Base-by-base conservation (phyloP, 1,140 invertebrate genomes). In the Drosophila insularis region DNA sequence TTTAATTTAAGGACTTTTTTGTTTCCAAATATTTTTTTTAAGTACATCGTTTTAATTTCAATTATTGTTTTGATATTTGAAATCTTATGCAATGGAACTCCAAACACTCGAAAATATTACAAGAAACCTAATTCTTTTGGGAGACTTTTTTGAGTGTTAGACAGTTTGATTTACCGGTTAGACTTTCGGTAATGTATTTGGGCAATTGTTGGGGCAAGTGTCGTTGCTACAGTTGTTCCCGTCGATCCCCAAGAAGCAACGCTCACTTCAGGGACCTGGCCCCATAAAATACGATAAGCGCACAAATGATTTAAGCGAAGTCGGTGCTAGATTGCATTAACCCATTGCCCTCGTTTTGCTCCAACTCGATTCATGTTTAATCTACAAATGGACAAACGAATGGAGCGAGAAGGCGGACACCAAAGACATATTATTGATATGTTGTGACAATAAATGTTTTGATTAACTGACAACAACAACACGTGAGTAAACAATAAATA, bases 371-470 rank as follows among this genome's bases (percentile, higher is more conserved):
- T 10, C 27, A 32, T 27, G 6, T 56, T 56, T 56, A 56, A 56
- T 56, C 27, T 35, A 56, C 54, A 56, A 56, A 56, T 56, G 27
- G 54, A 27, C 13, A 7, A 17, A 56, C 27, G 27, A 56, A 8
- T 32, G 27, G 8, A 56, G 8, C 23, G 27, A 32, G 23, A 32
- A 14, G 13, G 13, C 4, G 13, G 27, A 56, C 27, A 32, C n/a
- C 13, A 2, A 7, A 4, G 23, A 32, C 23, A 56, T 56, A 35
- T 56, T 56, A 35, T 56, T 56, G 54, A 56, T 17, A 56, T 56
- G 54, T 56, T 56, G n/a, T 56, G 54, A 32, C 54, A 56, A 14
- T 5, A 32, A 32, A 14, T 56, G 54, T 56, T 55, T 31, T 55
- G 53, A 55, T 55, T 31, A 31, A 32, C 17, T 27, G 17, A 56